Evolutionary conservation across 2,888 invertebrate species (phyloP).

Genomic region (Microdon myrmicae): DNA sequence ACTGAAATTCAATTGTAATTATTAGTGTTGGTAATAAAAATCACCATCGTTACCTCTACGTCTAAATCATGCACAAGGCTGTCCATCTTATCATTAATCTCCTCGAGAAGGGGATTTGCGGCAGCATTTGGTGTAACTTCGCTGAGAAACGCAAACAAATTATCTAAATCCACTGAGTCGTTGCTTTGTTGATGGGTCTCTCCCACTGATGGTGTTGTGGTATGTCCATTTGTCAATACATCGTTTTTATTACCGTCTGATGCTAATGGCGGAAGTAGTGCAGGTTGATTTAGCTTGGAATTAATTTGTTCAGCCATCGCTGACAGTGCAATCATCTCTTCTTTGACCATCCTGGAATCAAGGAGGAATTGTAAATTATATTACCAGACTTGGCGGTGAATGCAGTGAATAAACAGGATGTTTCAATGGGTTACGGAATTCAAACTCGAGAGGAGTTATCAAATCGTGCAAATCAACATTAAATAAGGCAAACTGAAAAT

Average conservation of each 20-base stretch:
- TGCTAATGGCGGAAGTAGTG: slow-evolving; percentile 46
- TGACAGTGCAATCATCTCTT: slow-evolving; percentile 76
- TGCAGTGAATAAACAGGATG: slow-evolving; percentile 15
- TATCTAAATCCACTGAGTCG: slow-evolving; percentile 87
- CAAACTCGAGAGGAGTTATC: too few relatives aligned
- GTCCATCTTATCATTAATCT: slow-evolving; percentile 87
- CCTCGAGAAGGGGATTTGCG: slow-evolving; percentile 78
- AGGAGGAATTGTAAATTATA: neutral
- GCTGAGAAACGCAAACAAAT: slow-evolving; percentile 88
- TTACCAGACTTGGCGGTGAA: slow-evolving; percentile 18
- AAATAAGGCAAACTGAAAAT: too few relatives aligned
- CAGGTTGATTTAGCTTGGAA: slow-evolving; percentile 67
- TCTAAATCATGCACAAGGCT: slow-evolving; percentile 84
- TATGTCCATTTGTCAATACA: slow-evolving; percentile 54
- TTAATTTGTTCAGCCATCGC: slow-evolving; percentile 80
- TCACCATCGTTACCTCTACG: slow-evolving; percentile 72
- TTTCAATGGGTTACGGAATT: slow-evolving; percentile 3
- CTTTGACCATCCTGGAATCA: slow-evolving; percentile 73
- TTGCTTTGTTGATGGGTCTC: slow-evolving; percentile 65
- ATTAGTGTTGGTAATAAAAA: slow-evolving; percentile 3
- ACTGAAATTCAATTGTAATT: slow-evolving; percentile 57
- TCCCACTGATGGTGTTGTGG: slow-evolving; percentile 54
- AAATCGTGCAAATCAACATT: slow-evolving; percentile 42
- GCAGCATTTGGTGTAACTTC: slow-evolving; percentile 75
- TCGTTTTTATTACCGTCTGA: slow-evolving; percentile 46